Conservation (phyloP, 2,797 vertebrate genomes). For the Anomalospiza imberbis region DNA sequence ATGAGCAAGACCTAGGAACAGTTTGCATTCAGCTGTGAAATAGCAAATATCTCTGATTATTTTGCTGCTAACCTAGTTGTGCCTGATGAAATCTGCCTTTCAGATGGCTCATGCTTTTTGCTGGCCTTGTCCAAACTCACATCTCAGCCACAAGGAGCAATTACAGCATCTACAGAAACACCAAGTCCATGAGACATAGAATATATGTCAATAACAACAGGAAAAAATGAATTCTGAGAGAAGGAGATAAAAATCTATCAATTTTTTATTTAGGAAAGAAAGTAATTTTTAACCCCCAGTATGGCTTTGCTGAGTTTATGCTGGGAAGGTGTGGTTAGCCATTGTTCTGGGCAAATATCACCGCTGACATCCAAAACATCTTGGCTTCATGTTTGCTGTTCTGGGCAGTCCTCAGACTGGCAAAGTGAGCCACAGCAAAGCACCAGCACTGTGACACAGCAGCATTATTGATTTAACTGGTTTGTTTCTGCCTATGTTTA, state of each 20-base stretch:
- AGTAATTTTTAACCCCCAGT: background rate
- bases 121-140: background rate
- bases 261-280: background rate
- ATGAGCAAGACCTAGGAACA: background rate
- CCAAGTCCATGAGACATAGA: background rate
- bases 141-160: background rate
- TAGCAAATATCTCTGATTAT: background rate
- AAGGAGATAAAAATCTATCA: background rate
- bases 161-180: background rate
- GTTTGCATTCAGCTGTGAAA: background rate
- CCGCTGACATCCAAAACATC: background rate
- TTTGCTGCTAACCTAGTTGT: background rate
- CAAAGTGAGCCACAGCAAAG: constrained; percentile 4
- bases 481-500: constrained; percentile 73
- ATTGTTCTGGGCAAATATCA: background rate
- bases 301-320: background rate
- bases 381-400: background rate
- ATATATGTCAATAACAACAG: background rate
- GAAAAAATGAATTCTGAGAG: background rate
- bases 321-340: background rate
- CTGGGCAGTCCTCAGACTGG: background rate
- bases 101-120: background rate
- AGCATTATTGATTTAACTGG: constrained; percentile 66
- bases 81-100: background rate
- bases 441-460: constrained; percentile 23